Conservation (phyloP, 2,888 invertebrate genomes). For the Thecocarcelia acutangulata region DNA sequence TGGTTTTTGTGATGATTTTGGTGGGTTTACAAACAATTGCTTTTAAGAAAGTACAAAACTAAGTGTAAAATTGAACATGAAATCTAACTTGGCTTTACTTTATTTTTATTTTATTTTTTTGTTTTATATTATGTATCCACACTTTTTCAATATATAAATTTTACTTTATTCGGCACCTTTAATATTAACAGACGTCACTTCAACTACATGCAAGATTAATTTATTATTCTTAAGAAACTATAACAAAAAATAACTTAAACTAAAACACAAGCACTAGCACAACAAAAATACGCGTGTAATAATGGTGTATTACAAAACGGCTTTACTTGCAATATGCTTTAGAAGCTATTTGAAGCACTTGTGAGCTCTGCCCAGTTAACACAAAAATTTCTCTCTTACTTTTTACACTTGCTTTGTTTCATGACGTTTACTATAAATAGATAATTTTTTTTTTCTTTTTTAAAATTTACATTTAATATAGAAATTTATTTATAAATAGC, state of each 20-base stretch:
- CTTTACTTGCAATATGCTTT: constrained; percentile 66
- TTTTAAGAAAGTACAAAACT: constrained; percentile 17
- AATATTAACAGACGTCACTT: constrained; percentile 55
- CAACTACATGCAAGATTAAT: constrained; percentile 62
- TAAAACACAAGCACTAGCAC: constrained; percentile 10
- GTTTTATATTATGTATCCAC: neutral
- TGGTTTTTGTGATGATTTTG: constrained; percentile 51
- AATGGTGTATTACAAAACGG: constrained; percentile 22
- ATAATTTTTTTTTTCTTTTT: neutral
- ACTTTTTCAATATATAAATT: constrained; percentile 22
- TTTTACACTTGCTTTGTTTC: neutral
- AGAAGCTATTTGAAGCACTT: constrained; percentile 5
- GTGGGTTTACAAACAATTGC: constrained; percentile 19
- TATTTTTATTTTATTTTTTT: constrained; percentile 17
- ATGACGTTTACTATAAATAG: neutral
- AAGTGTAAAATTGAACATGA: constrained; percentile 49
- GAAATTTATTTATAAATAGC: neutral
- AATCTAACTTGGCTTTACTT: constrained; percentile 39
- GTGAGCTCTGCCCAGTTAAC: neutral
- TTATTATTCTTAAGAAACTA: constrained; percentile 62
- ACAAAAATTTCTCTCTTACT: neutral
- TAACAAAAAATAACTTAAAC: constrained; percentile 23
- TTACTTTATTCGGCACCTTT: constrained; percentile 39
- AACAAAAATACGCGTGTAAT: neutral
- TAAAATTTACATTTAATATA: neutral